These are phyloP conservation scores for Lagria hirta DNA, from an alignment of 2,888 invertebrate genomes.

Conservation along the genomic window DNA sequence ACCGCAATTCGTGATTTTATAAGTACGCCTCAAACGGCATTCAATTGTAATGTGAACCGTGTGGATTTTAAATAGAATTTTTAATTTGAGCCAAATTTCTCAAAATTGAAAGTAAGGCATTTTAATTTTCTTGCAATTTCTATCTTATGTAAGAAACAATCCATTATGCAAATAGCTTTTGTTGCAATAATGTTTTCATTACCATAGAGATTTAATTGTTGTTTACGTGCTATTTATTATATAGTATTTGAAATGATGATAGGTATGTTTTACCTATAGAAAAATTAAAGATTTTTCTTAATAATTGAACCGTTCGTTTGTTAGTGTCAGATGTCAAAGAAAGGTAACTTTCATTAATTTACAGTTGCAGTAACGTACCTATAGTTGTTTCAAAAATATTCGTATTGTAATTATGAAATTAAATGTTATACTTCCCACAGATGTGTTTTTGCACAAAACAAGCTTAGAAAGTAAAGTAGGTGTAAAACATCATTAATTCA, in stretches of 20 bases:
- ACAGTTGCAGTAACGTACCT: constrained; percentile 19
- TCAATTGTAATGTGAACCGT: constrained; percentile 24
- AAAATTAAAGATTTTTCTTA: constrained; percentile 9
- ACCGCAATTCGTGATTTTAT: constrained; percentile 27
- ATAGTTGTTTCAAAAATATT: constrained; percentile 14
- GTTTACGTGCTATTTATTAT: constrained; percentile 39
- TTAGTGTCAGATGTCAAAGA: constrained; percentile 22
- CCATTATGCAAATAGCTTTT: constrained; percentile 43
- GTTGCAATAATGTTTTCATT: constrained; percentile 36
- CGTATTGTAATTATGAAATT: constrained; percentile 38
- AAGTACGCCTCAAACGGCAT: constrained; percentile 23
- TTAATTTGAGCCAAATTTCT: constrained; percentile 28
- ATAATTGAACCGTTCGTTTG: neutral
- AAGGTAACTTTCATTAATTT: constrained; percentile 20
- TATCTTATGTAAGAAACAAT: constrained; percentile 39
- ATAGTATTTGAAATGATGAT: constrained; percentile 20
- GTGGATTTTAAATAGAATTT: constrained; percentile 20
- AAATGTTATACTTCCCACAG: constrained; percentile 40
- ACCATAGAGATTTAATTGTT: constrained; percentile 34
- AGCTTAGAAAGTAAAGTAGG: constrained; percentile 42
- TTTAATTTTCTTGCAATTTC: constrained; percentile 36
- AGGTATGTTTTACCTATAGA: constrained; percentile 3
- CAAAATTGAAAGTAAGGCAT: constrained; percentile 38
- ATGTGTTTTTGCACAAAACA: constrained; percentile 36
- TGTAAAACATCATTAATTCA: constrained; percentile 40